phyloP scores from a whole-genome alignment of 2,888 invertebrate genomes.

The Ectemnius continuus region DNA sequence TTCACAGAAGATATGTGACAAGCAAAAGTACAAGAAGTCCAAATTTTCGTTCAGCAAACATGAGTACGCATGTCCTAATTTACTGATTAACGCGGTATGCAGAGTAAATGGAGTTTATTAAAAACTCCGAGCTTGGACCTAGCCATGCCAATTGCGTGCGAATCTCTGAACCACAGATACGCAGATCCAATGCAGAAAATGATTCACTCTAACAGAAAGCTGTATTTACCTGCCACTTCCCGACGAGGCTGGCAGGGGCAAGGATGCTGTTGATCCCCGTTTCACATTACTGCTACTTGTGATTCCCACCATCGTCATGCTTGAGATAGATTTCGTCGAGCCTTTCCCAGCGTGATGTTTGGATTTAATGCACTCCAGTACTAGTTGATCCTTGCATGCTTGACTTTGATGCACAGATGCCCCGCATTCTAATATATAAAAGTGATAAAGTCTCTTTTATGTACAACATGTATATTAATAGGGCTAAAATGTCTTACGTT shows the following conservation, averaged over 20 bases:
- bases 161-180: constrained; percentile 70
- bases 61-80: constrained; percentile 36
- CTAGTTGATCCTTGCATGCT: constrained; percentile 90
- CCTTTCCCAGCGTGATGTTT: constrained; percentile 76
- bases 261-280: constrained; percentile 72
- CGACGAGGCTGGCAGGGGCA: constrained; percentile 70
- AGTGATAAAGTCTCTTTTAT: background rate
- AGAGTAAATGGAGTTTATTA: constrained; percentile 35
- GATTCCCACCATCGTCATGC: constrained; percentile 65
- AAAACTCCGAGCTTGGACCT: constrained; percentile 66
- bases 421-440: constrained; percentile 84
- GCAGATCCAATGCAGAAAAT: constrained; percentile 68
- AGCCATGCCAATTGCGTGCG: constrained; percentile 73
- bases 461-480: background rate
- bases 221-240: constrained; percentile 74
- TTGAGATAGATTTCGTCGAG: constrained; percentile 75
- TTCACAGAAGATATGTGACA: constrained; percentile 19
- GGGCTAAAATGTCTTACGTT: constrained; percentile 81
- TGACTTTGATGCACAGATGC: constrained; percentile 90
- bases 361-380: constrained; percentile 89
- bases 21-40: constrained; percentile 25
- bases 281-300: constrained; percentile 66
- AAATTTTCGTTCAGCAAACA: constrained; percentile 23
- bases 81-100: constrained; percentile 34
- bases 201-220: constrained; percentile 33